These are phyloP conservation scores for Drosophila yakuba DNA, from an alignment of 1,140 invertebrate genomes.

Conservation along the genomic window DNA sequence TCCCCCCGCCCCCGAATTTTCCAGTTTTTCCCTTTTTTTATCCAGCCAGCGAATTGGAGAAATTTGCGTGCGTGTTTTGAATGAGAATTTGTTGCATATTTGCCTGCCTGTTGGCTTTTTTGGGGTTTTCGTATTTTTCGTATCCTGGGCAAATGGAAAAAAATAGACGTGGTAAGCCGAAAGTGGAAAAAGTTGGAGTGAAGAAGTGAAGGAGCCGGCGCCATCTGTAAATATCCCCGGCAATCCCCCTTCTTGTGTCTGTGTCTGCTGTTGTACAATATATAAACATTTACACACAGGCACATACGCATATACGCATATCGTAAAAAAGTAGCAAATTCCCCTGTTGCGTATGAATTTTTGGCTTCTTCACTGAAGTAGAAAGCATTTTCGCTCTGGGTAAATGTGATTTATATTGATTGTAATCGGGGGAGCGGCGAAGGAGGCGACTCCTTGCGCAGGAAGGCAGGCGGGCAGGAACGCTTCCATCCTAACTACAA, in stretches of 20 bases:
- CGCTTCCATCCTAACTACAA: slow-evolving; percentile 55
- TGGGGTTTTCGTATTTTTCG: slow-evolving; percentile 34
- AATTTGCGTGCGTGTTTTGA: slow-evolving; percentile 83
- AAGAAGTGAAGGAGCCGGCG: slow-evolving; percentile 20
- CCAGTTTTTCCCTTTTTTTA: slow-evolving; percentile 1
- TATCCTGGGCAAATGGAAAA: slow-evolving; percentile 74
- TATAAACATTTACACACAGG: slow-evolving; percentile 54
- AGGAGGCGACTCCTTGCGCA: slow-evolving; percentile 1
- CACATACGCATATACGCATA: slow-evolving; percentile 29
- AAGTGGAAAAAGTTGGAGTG: slow-evolving; percentile 45
- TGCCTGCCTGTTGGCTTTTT: slow-evolving; percentile 45
- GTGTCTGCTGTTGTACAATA: slow-evolving; percentile 62
- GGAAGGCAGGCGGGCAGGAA: neutral
- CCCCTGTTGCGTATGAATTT: slow-evolving; percentile 83
- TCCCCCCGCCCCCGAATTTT: neutral
- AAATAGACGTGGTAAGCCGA: slow-evolving; percentile 75
- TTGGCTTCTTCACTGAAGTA: slow-evolving; percentile 76
- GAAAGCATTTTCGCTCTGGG: slow-evolving; percentile 83
- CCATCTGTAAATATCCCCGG: slow-evolving; percentile 25
- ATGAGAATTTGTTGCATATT: slow-evolving; percentile 83
- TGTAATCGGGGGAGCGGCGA: slow-evolving; percentile 75
- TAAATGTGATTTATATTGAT: slow-evolving; percentile 84
- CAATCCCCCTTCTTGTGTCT: slow-evolving; percentile 14
- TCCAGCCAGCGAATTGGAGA: slow-evolving; percentile 73
- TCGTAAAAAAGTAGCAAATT: slow-evolving; percentile 69